These are phyloP conservation scores for Amphiprion clarkii DNA, from an alignment of 2,797 vertebrate genomes.

Conservation along the genomic window DNA sequence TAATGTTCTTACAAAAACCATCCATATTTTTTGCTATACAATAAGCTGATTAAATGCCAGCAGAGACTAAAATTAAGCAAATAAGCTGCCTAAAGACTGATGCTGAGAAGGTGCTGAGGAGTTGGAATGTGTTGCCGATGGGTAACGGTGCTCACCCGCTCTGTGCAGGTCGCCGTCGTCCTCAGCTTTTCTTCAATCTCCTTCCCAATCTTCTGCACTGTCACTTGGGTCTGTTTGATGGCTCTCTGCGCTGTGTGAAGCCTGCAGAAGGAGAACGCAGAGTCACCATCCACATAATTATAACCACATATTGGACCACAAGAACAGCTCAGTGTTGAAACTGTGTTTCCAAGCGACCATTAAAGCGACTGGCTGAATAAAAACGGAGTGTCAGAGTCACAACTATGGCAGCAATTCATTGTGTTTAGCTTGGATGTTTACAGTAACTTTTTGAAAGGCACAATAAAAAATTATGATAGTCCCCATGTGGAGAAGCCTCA, in stretches of 20 bases:
- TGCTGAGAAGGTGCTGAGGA: constrained; percentile 1
- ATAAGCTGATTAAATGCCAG: background rate
- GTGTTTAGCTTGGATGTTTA: constrained; percentile 49
- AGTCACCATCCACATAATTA: constrained; percentile 39
- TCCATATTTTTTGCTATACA: background rate
- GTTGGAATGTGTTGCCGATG: background rate
- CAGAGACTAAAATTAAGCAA: background rate
- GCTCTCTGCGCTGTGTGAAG: constrained; percentile 98
- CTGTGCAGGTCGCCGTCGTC: constrained; percentile 92
- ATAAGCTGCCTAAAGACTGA: background rate
- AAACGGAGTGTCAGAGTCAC: constrained; percentile 24
- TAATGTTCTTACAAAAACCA: constrained; percentile 15
- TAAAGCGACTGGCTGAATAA: constrained; percentile 35
- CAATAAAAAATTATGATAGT: constrained; percentile 35
- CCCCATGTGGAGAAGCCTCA: constrained; percentile 46
- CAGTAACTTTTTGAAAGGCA: constrained; percentile 45
- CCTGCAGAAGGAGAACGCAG: constrained; percentile 76
- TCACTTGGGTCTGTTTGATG: constrained; percentile 99
- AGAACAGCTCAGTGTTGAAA: constrained; percentile 33
- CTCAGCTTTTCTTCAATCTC: constrained; percentile 98
- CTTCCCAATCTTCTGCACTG: constrained; percentile 96
- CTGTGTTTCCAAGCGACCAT: constrained; percentile 20
- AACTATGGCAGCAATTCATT: constrained; percentile 43
- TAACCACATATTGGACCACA: constrained; percentile 35
- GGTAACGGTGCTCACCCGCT: constrained; percentile 87